Evolutionary conservation across 2,888 invertebrate species (phyloP), one percentile per base, ranked within the genome.

Genomic region (Pteria penguin): DNA sequence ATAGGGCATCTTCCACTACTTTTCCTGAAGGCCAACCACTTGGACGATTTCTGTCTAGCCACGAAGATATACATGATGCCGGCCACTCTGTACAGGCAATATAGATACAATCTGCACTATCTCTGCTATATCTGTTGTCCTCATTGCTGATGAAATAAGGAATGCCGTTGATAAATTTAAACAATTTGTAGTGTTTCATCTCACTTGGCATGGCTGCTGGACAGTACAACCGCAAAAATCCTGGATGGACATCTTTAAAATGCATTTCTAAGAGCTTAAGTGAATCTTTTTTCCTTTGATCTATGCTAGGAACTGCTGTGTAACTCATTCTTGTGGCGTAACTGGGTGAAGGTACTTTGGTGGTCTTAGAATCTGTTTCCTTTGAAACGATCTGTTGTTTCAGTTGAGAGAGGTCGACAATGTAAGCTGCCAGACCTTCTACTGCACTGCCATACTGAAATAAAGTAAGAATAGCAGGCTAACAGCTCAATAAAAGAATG

Each of bases 11-110:
- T 22, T 61, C 18, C 5, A 62, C 24, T 1, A 68, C 33, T 18
- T 67, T 33, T 0, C 22, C 29, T 1, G 31, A 26, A 22, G 75
- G 75, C 75, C 75, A 75, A 29, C 71, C 65, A 24, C 71, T 71
- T 1, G 71, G 71, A 22, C 71, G 36, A 18, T 70, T 58, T n/a
- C 71, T 31, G 0, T n/a, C 32, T 27, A 66, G 26, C 75, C 75
- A 75, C 27, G 33, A 62, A 31, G 60, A 27, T 57, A 33, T n/a
- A 18, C 36, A 27, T 33, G 14, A 0, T 29, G 8, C 0, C 14
- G 55, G 32, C 31, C 45, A 72, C 8, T 45, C 45, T 18, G 8
- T 18, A 18, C 45, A 45, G n/a, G n/a, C n/a, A n/a, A n/a, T n/a
- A n/a, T n/a, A n/a, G n/a, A n/a, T n/a, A n/a, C n/a, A n/a, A n/a